phyloP scores from a whole-genome alignment of 2,888 invertebrate species.

The Pandemis heparana region DNA sequence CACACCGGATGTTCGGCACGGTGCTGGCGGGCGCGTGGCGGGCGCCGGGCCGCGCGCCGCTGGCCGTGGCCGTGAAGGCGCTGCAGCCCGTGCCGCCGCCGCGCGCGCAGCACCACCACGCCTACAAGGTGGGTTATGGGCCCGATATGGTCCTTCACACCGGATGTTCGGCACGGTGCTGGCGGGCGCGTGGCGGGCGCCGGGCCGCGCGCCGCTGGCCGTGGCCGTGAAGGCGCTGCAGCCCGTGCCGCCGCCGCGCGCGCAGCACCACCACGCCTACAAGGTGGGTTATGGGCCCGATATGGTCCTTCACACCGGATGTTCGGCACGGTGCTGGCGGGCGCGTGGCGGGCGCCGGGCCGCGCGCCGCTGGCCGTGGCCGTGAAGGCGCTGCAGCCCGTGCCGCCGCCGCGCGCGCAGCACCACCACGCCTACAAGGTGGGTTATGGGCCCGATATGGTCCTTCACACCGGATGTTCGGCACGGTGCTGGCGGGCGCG shows the following conservation, averaged over 20 bases:
- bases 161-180: slow-evolving; percentile 96
- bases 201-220: slow-evolving; percentile 75
- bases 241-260: slow-evolving; percentile 92
- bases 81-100: slow-evolving; percentile 96
- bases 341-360: slow-evolving; percentile 82
- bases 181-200: slow-evolving; percentile 88
- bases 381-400: slow-evolving; percentile 98
- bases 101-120: slow-evolving; percentile 57
- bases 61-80: slow-evolving; percentile 97
- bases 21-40: slow-evolving; percentile 94
- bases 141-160: neutral
- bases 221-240: slow-evolving; percentile 98
- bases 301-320: no score
- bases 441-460: neutral
- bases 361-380: slow-evolving; percentile 89
- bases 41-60: slow-evolving; percentile 58
- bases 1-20: slow-evolving; percentile 90
- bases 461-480: slow-evolving; percentile 84
- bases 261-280: slow-evolving; percentile 66
- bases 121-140: slow-evolving; percentile 69
- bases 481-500: slow-evolving; percentile 95
- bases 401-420: slow-evolving; percentile 88
- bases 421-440: slow-evolving; percentile 73
- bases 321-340: slow-evolving; percentile 98
- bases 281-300: slow-evolving; percentile 60